Conservation (phyloP, 2,888 invertebrate species). For the Melanchra persicariae region DNA sequence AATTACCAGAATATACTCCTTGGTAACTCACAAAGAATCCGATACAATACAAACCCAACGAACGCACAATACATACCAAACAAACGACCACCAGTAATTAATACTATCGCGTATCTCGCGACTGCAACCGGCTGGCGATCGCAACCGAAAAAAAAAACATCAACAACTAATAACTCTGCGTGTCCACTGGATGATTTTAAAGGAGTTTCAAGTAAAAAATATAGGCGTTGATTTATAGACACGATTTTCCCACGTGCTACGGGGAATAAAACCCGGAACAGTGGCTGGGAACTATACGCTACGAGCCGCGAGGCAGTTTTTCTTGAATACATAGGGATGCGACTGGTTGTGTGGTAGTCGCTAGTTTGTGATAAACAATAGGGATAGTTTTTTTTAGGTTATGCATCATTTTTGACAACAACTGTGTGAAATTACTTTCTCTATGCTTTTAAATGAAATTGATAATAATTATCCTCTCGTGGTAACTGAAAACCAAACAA, state of each 20-base stretch:
- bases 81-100: slow-evolving; percentile 51
- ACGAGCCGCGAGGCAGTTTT: slow-evolving; percentile 76
- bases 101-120: slow-evolving; percentile 46
- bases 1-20: background rate
- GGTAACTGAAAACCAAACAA: background rate
- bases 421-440: no score
- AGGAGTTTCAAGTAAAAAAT: slow-evolving; percentile 73
- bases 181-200: slow-evolving; percentile 63
- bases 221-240: slow-evolving; percentile 82
- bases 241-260: slow-evolving; percentile 89
- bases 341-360: slow-evolving; percentile 2
- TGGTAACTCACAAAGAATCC: slow-evolving; percentile 1
- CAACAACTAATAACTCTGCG: slow-evolving; percentile 67
- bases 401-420: background rate
- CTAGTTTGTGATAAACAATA: background rate
- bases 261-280: slow-evolving; percentile 88
- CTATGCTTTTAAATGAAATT: background rate
- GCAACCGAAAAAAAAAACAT: slow-evolving; percentile 52
- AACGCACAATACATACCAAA: slow-evolving; percentile 34
- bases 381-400: background rate
- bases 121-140: slow-evolving; percentile 26
- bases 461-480: background rate
- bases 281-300: slow-evolving; percentile 81
- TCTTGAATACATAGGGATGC: slow-evolving; percentile 73
- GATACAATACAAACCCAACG: background rate